phyloP scores from a whole-genome alignment of 2,797 vertebrate genomes.

The Coluber constrictor region DNA sequence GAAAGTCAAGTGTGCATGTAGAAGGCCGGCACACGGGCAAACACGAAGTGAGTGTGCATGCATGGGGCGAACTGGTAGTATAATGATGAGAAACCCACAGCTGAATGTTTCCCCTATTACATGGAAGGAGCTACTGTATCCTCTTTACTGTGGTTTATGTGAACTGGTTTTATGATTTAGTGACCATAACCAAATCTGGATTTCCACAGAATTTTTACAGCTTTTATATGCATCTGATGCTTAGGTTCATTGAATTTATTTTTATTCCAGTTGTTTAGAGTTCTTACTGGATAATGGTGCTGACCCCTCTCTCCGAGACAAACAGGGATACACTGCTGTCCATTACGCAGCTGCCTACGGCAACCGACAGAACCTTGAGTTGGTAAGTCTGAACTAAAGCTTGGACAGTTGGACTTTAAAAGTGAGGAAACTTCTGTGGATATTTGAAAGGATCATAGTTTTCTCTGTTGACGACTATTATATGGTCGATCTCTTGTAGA shows the following conservation, averaged over 20 bases:
- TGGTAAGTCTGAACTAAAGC: slow-evolving; percentile 73
- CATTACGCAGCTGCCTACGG: slow-evolving; percentile 97
- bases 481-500: neutral
- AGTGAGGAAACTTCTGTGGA: neutral
- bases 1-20: no score
- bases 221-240: neutral
- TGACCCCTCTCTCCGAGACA: slow-evolving; percentile 91
- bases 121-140: neutral
- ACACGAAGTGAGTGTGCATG: no score
- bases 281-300: slow-evolving; percentile 95
- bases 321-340: slow-evolving; percentile 93
- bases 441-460: neutral
- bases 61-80: no score
- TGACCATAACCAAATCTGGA: neutral
- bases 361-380: slow-evolving; percentile 93
- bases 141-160: neutral
- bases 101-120: no score
- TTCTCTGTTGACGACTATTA: neutral
- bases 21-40: no score
- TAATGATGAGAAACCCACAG: no score
- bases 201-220: neutral
- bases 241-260: neutral
- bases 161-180: neutral
- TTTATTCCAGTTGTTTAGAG: slow-evolving; percentile 84
- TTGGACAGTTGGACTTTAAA: neutral